These are phyloP conservation scores for Regulus satrapa DNA, from an alignment of 2,113 vertebrate species.

Conservation along the genomic window DNA sequence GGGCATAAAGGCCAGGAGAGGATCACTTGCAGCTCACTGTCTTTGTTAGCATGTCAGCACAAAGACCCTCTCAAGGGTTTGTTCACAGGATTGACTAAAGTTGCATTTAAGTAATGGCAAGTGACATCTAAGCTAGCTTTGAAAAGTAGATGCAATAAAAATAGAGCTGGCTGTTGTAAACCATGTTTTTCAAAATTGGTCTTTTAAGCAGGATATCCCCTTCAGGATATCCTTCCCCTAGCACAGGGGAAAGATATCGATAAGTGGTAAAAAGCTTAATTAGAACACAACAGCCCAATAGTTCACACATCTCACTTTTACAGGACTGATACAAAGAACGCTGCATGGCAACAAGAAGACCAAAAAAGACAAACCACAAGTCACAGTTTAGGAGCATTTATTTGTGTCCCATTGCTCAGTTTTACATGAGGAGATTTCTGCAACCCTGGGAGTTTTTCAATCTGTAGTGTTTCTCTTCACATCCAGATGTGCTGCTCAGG, in stretches of 20 bases:
- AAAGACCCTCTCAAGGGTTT: neutral
- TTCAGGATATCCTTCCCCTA: too few species aligned
- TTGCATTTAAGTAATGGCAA: neutral
- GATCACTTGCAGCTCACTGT: neutral
- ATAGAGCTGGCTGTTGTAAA: neutral
- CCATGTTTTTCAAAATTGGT: neutral
- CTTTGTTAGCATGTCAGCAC: rapidly evolving
- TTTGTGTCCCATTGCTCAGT: neutral
- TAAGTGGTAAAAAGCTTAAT: neutral
- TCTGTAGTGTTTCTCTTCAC: neutral
- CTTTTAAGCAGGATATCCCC: neutral
- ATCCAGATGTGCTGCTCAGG: neutral
- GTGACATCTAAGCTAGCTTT: neutral
- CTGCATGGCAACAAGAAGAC: neutral
- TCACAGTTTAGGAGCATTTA: neutral
- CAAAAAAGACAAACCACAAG: neutral
- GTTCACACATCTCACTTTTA: neutral
- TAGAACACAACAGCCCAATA: neutral
- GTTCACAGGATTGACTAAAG: neutral
- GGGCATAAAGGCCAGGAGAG: neutral
- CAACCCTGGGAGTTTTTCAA: neutral
- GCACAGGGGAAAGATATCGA: too few species aligned
- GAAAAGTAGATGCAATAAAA: neutral
- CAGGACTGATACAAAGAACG: neutral
- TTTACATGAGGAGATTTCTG: neutral